These are phyloP conservation scores for Kryphioiulus occultus DNA, from an alignment of 2,888 invertebrate genomes.

Conservation along the genomic window DNA sequence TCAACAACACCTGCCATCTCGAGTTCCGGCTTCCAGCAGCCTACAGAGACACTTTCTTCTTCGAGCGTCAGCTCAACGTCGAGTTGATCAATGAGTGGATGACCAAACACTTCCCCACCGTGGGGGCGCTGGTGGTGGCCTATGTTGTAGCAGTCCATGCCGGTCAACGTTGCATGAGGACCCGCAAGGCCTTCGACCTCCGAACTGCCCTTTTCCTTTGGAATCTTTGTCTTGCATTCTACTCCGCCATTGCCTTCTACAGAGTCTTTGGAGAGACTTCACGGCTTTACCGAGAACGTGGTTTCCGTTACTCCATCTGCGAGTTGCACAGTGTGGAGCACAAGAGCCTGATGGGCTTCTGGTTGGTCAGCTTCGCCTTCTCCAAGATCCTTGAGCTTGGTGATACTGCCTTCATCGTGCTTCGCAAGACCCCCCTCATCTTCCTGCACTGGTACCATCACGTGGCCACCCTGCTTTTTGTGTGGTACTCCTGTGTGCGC, in stretches of 20 bases:
- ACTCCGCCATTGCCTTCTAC: conserved; percentile 86
- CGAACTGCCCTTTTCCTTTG: conserved; percentile 86
- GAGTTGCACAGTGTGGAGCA: conserved; percentile 90
- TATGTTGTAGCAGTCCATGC: conserved; percentile 95
- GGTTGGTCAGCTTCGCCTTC: conserved; percentile 96
- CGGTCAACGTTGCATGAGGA: conserved; percentile 92
- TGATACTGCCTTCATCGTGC: conserved; percentile 87
- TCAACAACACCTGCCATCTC: not conserved
- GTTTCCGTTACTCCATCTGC: conserved; percentile 95
- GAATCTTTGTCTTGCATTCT: conserved; percentile 91
- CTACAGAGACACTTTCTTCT: conserved; percentile 92
- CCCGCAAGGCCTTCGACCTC: conserved; percentile 87
- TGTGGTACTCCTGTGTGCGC: conserved; percentile 59
- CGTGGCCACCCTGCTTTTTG: conserved; percentile 62
- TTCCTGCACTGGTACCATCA: conserved; percentile 85
- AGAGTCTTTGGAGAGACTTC: conserved; percentile 93
- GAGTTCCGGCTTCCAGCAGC: conserved; percentile 69
- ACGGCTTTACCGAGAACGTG: conserved; percentile 85
- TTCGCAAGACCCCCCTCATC: conserved; percentile 91
- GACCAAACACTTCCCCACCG: conserved; percentile 93
- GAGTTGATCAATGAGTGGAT: conserved; percentile 91
- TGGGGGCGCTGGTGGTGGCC: conserved; percentile 83
- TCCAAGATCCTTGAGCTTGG: conserved; percentile 96
- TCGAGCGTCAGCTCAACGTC: conserved; percentile 93
- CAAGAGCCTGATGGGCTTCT: conserved; percentile 87